phyloP scores from a whole-genome alignment of 92 coral and sea anemone species.

The Desmophyllum pertusum region DNA sequence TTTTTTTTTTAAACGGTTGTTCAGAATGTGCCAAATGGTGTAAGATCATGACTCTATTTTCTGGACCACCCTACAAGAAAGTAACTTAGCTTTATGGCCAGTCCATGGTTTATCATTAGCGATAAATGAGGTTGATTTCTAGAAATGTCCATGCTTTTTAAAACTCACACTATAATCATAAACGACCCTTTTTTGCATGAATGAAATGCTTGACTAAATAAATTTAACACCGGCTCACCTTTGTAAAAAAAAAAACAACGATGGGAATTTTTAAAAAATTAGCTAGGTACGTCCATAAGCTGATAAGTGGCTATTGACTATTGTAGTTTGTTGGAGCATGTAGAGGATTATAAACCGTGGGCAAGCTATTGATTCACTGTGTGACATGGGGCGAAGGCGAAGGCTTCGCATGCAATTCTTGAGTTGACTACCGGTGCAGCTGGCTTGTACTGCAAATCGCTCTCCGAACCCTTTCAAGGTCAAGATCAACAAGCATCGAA shows the following conservation, averaged over 20 bases:
- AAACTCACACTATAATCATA: no score
- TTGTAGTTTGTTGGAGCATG: no score
- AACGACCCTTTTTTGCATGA: background rate
- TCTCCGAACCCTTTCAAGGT: background rate
- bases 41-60: no score
- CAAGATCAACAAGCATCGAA: no score
- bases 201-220: background rate
- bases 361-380: background rate
- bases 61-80: no score
- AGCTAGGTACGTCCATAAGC: background rate
- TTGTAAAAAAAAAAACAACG: no score
- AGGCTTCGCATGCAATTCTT: background rate
- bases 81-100: no score
- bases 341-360: background rate
- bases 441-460: background rate
- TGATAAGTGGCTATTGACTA: background rate
- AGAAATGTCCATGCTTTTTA: no score
- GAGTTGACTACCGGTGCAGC: background rate
- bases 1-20: no score
- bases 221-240: background rate
- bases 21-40: no score
- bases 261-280: background rate
- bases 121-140: no score
- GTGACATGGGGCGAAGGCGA: background rate
- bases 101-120: no score